These are phyloP conservation scores for Patella caerulea DNA, from an alignment of 2,888 invertebrate species.

Conservation along the genomic window DNA sequence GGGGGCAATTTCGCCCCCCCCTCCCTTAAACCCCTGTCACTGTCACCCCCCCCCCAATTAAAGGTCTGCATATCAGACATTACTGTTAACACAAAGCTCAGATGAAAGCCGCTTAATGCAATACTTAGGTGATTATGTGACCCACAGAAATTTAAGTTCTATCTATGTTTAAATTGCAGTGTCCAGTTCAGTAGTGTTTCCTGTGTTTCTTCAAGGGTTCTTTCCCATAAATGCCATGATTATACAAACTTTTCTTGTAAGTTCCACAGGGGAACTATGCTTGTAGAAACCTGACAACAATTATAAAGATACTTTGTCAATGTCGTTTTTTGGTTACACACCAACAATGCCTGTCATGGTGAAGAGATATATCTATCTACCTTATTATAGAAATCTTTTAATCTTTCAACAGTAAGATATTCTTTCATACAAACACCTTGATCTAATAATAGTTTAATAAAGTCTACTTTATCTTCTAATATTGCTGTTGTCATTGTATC, in stretches of 20 bases:
- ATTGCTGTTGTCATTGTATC: conserved; percentile 68
- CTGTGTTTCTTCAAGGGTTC: no score
- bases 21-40: no score
- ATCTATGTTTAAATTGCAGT: no score
- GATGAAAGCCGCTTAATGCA: no score
- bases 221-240: not conserved
- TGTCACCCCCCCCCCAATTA: no score
- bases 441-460: conserved; percentile 70
- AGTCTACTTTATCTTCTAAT: conserved; percentile 67
- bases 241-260: not conserved
- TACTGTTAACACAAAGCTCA: no score
- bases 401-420: conserved; percentile 65
- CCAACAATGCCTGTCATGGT: not conserved
- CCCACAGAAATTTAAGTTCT: no score
- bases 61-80: no score
- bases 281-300: not conserved
- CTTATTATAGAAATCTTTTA: conserved; percentile 66
- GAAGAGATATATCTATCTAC: conserved; percentile 32
- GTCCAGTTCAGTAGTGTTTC: no score
- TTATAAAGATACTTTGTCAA: not conserved
- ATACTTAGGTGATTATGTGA: no score
- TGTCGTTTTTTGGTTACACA: not conserved
- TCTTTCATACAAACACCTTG: conserved; percentile 71
- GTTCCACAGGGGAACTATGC: not conserved
- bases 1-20: no score